These are phyloP conservation scores for Cancer borealis DNA, from an alignment of 2,888 invertebrate species.

Conservation along the genomic window DNA sequence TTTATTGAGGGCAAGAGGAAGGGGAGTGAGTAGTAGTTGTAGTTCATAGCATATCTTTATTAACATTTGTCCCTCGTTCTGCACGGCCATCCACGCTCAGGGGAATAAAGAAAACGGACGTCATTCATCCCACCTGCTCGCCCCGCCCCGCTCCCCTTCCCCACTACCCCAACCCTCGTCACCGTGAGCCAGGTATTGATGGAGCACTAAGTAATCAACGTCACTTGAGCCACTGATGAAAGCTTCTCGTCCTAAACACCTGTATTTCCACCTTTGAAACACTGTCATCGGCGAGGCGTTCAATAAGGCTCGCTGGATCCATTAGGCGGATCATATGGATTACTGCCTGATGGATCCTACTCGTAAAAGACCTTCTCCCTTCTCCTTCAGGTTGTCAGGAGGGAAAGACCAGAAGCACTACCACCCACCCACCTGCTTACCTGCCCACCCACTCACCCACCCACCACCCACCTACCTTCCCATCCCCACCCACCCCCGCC, in stretches of 20 bases:
- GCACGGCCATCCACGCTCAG: background rate
- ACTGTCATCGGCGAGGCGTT: slow-evolving; percentile 33
- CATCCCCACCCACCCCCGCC: background rate
- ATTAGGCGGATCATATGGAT: slow-evolving; percentile 34
- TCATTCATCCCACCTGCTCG: background rate
- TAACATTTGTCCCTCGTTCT: slow-evolving; percentile 38
- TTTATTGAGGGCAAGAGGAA: slow-evolving; percentile 15
- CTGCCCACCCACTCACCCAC: too few relatives aligned
- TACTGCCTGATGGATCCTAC: background rate
- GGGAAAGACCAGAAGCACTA: background rate
- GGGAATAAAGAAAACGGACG: background rate
- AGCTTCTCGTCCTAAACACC: slow-evolving; percentile 2
- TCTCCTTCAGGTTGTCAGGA: background rate
- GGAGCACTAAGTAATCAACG: background rate
- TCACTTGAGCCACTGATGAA: slow-evolving; percentile 41
- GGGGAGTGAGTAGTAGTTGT: slow-evolving; percentile 34
- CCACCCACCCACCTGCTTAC: background rate
- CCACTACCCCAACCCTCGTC: background rate
- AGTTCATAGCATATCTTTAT: slow-evolving; percentile 29
- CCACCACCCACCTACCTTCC: background rate
- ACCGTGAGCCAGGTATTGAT: background rate
- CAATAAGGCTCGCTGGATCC: background rate
- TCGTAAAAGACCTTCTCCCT: background rate
- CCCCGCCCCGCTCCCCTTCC: background rate
- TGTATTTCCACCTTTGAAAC: background rate